Evolutionary conservation across 2,888 invertebrate genomes (phyloP), one percentile per base, ranked within the genome.

Genomic region (Aleiodes leptofemur): DNA sequence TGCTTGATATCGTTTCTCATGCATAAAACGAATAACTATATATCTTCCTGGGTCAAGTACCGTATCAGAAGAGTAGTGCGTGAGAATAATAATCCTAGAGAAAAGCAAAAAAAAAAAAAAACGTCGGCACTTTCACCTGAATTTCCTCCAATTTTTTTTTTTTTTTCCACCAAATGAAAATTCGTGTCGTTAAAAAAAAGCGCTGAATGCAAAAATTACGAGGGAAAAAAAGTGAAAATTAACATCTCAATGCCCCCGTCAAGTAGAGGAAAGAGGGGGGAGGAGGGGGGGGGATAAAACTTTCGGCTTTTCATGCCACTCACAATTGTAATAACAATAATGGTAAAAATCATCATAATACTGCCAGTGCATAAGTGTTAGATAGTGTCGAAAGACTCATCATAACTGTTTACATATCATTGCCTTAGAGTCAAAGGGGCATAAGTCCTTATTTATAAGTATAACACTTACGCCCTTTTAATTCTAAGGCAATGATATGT

Each of bases 41-140:
- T 48, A 64, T 77, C 72, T 71, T 68, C 72, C 77, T 75, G 80
- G 80, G 81, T 82, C 79, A 81, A 83, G 82, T 80, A 80, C 79
- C 82, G 82, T 82, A 80, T 78, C 74, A 68, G 34, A 50, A 69
- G 55, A 69, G 55, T 66, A 50, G 73, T 61, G 71, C 64, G 69
- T 48, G 59, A 29, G 72, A 43, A 43, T 61, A 43, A 50, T 59
- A 14, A 31, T 55, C n/a, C 11, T 14, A n/a, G 56, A 16, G 43
- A 11, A 23, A 23, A 48, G 11, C n/a, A 57, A 72, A 64, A 53
- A 74, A 72, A 29, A 68, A 69, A 68, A 72, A 23, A 56, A 11
- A 56, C 48, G 64, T 16, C 64, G 64, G 43, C 43, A 64, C 48
- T 64, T 48, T 64, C 64, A 64, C 64, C 64, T 43, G 48, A 6